Evolutionary conservation across 1,140 invertebrate genomes (phyloP).

Genomic region (Muscidifurax raptorellus): DNA sequence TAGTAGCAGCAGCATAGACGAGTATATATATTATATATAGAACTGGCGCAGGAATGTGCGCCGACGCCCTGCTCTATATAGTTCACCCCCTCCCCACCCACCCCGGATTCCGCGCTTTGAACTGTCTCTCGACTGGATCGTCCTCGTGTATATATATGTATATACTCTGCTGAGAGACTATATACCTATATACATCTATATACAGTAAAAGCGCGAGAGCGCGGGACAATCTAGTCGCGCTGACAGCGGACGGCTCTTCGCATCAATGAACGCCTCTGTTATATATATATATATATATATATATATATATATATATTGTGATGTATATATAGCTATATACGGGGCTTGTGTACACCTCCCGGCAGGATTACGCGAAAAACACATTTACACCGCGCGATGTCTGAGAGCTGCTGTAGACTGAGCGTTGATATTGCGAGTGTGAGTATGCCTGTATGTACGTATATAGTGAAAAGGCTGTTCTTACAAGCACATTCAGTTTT

Average conservation of each 20-base stretch:
- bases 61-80: neutral
- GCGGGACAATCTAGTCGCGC: neutral
- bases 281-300: neutral
- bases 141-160: neutral
- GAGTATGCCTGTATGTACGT: no score
- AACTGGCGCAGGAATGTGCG: neutral
- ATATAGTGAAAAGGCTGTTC: no score
- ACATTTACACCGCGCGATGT: slow-evolving; percentile 61
- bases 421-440: no score
- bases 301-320: no score
- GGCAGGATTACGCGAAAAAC: slow-evolving; percentile 63
- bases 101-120: slow-evolving; percentile 2
- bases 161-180: neutral
- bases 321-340: neutral
- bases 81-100: no score
- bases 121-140: neutral
- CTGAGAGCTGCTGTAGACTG: neutral
- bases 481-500: no score
- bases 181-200: neutral
- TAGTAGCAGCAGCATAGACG: neutral
- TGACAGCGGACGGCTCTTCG: neutral
- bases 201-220: neutral
- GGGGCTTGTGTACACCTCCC: neutral
- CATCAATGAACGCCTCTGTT: slow-evolving; percentile 28
- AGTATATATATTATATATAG: neutral